Base-by-base conservation (phyloP, 1,140 invertebrate species). In the Drosophila ogumai region DNA sequence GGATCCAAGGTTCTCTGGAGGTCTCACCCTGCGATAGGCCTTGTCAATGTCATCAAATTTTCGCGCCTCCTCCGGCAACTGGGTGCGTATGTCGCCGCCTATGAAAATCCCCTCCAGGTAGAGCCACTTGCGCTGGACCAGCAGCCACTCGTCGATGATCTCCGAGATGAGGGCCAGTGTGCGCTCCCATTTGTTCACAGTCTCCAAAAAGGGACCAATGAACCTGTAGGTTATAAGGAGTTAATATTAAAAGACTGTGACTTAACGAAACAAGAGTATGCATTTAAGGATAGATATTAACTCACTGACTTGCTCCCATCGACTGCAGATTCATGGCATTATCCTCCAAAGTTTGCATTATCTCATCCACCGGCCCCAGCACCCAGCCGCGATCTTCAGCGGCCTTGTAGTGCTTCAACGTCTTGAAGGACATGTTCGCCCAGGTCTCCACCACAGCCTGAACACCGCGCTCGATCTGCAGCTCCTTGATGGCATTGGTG, bases 31-130 rank as follows among this genome's bases (percentile, higher is more conserved):
- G 81, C 95, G 95, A 93, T 96, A 98, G 3, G 94, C 91, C 88
- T 95, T 96, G 87, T 98, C 97, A 82, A 98, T 96, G 67, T 96
- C 95, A 91, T 98, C 97, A 93, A 99, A 99, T 91, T 97, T 97
- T 82, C 95, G 95, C 1, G 97, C 96, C 91, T 98, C 97, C 17
- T 98, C 96, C 0, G 97, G 97, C 54, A 98, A 92, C 82, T 98
- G 97, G 1, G 94, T 87, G 56, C 97, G 94, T 61, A 98, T 98
- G 90, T 98, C 97, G 13, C 96, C 96, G 2, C 96, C 96, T 7
- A 98, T 95, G 90, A 98, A 98, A 47, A 98, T 98, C 0, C 97
- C 97, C 91, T 98, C 97, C 60, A 98, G 93, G 88, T 98, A 97
- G 65, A 98, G 93, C 97, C 97, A 98, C 92, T 97, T 98, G 68